Evolutionary conservation across 1,140 invertebrate species (phyloP).

Genomic region (Catajapyx aquilonaris): DNA sequence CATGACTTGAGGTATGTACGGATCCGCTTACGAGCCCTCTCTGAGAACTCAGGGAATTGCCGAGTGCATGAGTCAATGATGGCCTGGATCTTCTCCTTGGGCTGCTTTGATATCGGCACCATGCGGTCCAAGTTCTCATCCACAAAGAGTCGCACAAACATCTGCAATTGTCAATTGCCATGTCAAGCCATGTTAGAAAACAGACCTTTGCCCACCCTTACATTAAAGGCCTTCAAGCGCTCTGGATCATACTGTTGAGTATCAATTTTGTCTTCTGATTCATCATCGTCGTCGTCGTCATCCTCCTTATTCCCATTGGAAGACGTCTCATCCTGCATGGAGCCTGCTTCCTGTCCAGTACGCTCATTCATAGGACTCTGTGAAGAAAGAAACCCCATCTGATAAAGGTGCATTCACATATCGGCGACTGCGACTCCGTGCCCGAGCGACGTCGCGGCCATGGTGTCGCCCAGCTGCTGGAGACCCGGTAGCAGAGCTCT

Average conservation of each 20-base stretch:
- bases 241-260: constrained; percentile 80
- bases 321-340: constrained; percentile 70
- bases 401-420: neutral
- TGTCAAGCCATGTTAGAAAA: too few species aligned
- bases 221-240: constrained; percentile 90
- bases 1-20: constrained; percentile 91
- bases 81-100: constrained; percentile 92
- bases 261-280: constrained; percentile 71
- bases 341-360: constrained; percentile 36
- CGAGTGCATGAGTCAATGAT: constrained; percentile 91
- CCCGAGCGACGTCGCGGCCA: too few species aligned
- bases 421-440: too few species aligned
- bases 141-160: constrained; percentile 92
- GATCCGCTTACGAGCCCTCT: constrained; percentile 80
- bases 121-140: constrained; percentile 92
- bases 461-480: too few species aligned
- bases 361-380: constrained; percentile 37
- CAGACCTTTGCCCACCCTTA: too few species aligned
- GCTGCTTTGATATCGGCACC: constrained; percentile 91
- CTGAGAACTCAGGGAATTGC: constrained; percentile 91
- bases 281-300: constrained; percentile 82
- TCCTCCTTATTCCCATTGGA: constrained; percentile 78
- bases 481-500: too few species aligned
- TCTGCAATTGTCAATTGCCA: too few species aligned
- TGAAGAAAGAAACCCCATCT: constrained; percentile 6